Evolutionary conservation across 35 echinoderm and acorn worm species (phyloP), one percentile per base, ranked within the genome.

Genomic region (Anneissia japonica): DNA sequence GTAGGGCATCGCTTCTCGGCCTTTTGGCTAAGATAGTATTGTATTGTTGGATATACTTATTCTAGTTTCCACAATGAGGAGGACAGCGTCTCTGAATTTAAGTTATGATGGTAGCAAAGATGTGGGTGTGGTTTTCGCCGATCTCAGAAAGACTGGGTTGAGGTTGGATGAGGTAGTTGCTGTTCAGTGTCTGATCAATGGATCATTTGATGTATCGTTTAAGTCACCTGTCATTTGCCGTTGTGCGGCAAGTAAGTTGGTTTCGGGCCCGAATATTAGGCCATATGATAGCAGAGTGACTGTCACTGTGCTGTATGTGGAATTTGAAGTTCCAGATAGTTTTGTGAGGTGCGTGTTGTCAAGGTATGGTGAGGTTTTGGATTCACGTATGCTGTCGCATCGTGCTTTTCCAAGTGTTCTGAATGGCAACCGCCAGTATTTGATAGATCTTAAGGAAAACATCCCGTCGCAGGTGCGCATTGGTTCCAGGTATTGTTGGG

Each of bases 291-390:
- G n/a, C n/a, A n/a, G n/a, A n/a, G n/a, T n/a, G n/a, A n/a, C n/a
- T n/a, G n/a, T n/a, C n/a, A n/a, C n/a, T n/a, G n/a, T n/a, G n/a
- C n/a, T n/a, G n/a, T n/a, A n/a, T n/a, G n/a, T 64, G 51, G 12
- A 64, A 64, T 64, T n/a, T n/a, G n/a, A 13, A 13, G n/a, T 64
- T 12, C 51, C 51, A 64, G 89, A 90, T 21, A 90, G 79, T 35
- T 32, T 16, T 31, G 89, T 90, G 0, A 2, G 83, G 23, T 79
- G 51, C 19, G 81, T 85, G 3, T 46, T 87, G 36, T 23, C 7
- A 3, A 10, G 37, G 32, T 90, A 90, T 45, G 89, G 89, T 0
- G 82, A 90, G 46, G 89, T 90, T 12, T 46, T 85, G 29, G 39
- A 31, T 6, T 82, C 81, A 26, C 64, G 89, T 0, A 56, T 31